A percentile compares a stretch with the other conserved stretches of the same genome.
These are phyloP conservation scores for Numenius phaeopus DNA, from an alignment of 2,797 vertebrate genomes.

Conservation along the genomic window DNA sequence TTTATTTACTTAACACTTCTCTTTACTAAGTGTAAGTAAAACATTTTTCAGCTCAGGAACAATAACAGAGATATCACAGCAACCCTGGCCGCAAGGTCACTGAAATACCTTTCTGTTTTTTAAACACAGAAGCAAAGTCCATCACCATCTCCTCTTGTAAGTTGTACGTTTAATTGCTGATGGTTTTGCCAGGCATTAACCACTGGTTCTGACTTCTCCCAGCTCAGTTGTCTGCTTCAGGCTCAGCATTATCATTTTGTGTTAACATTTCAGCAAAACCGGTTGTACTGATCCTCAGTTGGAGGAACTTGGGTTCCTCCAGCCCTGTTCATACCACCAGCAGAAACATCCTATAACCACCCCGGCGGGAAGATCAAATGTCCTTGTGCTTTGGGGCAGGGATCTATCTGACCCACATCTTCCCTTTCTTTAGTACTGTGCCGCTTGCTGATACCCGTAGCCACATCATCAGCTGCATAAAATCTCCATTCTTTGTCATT, in stretches of 20 bases:
- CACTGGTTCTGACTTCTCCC: not conserved
- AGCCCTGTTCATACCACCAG: accelerated
- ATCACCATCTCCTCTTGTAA: not conserved
- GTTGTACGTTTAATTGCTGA: not conserved
- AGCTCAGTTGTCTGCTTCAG: not conserved
- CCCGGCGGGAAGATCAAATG: not conserved
- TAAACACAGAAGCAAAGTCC: not conserved
- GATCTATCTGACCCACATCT: not conserved
- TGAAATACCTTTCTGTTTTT: not conserved
- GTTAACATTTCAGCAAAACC: not conserved
- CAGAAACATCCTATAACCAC: not conserved
- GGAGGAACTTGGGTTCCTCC: not conserved
- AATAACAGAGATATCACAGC: not conserved
- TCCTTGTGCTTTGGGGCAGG: not conserved
- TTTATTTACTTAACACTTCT: not conserved
- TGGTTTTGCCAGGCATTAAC: not conserved
- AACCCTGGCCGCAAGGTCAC: not conserved
- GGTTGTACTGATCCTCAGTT: not conserved
- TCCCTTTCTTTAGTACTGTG: not conserved
- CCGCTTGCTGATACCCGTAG: not conserved
- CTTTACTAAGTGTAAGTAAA: not conserved
- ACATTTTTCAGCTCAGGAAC: not conserved
- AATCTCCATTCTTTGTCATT: not conserved
- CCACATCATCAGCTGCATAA: not conserved
- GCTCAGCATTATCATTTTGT: not conserved